Evolutionary conservation across 2,113 vertebrate species (phyloP), one percentile per base, ranked within the genome.

Genomic region (Pavo muticus): DNA sequence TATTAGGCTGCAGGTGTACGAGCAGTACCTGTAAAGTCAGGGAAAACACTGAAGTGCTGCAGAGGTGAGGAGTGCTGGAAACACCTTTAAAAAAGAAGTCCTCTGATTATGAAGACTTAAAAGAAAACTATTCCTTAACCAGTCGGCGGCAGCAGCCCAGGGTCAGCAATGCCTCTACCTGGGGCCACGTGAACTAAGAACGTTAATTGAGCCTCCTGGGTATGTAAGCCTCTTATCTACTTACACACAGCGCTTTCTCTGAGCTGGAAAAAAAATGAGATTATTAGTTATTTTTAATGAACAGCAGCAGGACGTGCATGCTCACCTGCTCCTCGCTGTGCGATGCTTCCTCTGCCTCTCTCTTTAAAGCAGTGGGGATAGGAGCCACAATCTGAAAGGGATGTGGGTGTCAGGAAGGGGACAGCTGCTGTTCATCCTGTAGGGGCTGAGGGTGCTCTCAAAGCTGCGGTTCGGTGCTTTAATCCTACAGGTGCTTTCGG

Each of bases 171-270:
- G 70, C 59, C 65, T 87, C 67, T 86, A 90, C 95, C 92, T 94
- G 73, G 69, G 86, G 88, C 90, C 0, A 1, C 82, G 80, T 67
- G 86, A 91, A 82, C 84, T 92, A 84, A 95, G 86, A 88, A 91
- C 80, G 2, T 95, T 97, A 96, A 97, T 95, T 96, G 95, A 94
- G 76, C 88, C 96, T 95, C 94, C 94, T 88, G 93, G 92, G 94
- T 87, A 86, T 63, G 73, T 96, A 95, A 96, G 93, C 94, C 37
- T 96, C 96, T 97, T 96, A 97, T 96, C 95, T 95, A 68, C 95
- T 96, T 84, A 91, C 17, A 88, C 70, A 85, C 61, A 81, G 91
- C 3, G 32, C 90, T 94, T 90, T 90, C 75, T 85, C 85, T 83
- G 89, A 71, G 72, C 3, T 50, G 77, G 40, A 3, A n/a, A 89